phyloP scores from a whole-genome alignment of 2,888 invertebrate species.

The Patella depressa region DNA sequence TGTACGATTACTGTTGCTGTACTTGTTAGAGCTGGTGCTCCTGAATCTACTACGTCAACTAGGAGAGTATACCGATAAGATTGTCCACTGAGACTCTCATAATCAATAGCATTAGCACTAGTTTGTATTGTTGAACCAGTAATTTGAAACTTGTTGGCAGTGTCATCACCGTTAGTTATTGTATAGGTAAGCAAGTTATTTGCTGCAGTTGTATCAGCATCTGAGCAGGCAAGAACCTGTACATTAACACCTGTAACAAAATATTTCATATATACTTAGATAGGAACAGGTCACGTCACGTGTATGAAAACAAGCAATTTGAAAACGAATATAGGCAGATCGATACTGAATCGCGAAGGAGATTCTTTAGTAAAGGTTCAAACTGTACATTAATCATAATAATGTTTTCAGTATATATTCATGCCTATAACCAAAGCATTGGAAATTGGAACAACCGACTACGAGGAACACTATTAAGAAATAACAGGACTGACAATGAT shows the following conservation, averaged over 20 bases:
- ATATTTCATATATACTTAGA: not conserved
- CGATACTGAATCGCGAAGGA: too few relatives aligned
- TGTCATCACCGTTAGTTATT: constrained; percentile 42
- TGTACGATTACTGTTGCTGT: constrained; percentile 18
- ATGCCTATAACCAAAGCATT: too few relatives aligned
- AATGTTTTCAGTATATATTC: too few relatives aligned
- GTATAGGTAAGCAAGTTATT: constrained; percentile 33
- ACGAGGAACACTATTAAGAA: too few relatives aligned
- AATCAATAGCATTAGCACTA: constrained; percentile 41
- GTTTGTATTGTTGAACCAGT: constrained; percentile 34
- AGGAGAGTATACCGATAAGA: constrained; percentile 12
- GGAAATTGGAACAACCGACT: too few relatives aligned
- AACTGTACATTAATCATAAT: too few relatives aligned
- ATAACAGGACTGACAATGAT: too few relatives aligned
- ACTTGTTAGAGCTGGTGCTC: not conserved
- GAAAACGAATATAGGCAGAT: too few relatives aligned
- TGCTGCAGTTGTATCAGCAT: constrained; percentile 39
- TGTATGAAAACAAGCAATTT: too few relatives aligned
- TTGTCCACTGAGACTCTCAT: constrained; percentile 32
- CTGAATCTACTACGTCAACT: constrained; percentile 18
- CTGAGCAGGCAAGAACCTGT: constrained; percentile 41
- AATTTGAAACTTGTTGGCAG: constrained; percentile 34
- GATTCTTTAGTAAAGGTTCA: too few relatives aligned
- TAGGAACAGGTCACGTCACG: not conserved
- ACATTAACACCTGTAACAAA: constrained; percentile 36